phyloP scores from a whole-genome alignment of 2,113 vertebrate genomes.

The Melanostigma gelatinosum region DNA sequence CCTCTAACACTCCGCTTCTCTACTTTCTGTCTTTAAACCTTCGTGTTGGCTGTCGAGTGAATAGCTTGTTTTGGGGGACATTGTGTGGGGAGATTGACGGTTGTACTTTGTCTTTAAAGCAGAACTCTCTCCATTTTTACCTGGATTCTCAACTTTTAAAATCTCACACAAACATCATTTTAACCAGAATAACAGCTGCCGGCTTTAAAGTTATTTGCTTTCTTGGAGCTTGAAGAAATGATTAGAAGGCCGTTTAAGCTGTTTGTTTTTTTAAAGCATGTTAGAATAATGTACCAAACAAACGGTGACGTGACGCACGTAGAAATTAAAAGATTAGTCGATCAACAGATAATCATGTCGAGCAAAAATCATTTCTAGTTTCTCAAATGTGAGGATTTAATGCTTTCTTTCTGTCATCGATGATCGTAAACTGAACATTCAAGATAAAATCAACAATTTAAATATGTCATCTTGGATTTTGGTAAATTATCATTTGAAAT shows the following conservation, averaged over 20 bases:
- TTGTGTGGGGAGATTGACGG: background rate
- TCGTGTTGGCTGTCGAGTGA: constrained; percentile 15
- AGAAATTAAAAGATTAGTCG: background rate
- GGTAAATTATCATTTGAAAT: background rate
- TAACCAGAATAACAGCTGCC: background rate
- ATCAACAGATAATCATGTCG: background rate
- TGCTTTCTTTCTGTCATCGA: background rate
- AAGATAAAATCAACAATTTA: background rate
- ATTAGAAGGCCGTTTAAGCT: background rate
- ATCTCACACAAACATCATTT: background rate
- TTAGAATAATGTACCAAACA: background rate
- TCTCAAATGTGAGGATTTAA: background rate
- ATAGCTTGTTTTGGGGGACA: background rate
- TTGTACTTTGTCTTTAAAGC: constrained; percentile 4
- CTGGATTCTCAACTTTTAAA: background rate
- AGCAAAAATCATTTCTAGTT: background rate
- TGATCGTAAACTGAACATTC: background rate
- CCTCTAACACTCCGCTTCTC: constrained; percentile 28
- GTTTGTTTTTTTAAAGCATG: background rate
- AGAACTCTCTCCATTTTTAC: constrained; percentile 7
- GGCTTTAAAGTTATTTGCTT: background rate
- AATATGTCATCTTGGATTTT: background rate
- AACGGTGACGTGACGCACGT: background rate
- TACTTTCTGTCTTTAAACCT: constrained; percentile 22
- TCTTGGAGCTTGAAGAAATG: background rate